phyloP scores from a whole-genome alignment of 2,113 vertebrate genomes.

The Aspidoscelis tigris region DNA sequence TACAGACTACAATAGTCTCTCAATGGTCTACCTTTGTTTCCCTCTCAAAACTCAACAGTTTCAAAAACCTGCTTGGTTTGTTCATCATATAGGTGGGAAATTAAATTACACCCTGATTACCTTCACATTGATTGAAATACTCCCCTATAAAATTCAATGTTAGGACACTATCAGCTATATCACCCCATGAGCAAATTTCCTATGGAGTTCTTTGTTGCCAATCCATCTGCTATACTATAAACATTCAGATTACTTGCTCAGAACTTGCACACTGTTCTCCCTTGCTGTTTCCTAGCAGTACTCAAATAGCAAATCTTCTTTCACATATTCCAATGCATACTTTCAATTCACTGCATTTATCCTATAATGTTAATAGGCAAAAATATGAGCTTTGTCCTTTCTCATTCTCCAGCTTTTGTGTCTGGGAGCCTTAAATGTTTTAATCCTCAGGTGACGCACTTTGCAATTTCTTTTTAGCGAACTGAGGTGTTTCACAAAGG shows the following conservation, averaged over 20 bases:
- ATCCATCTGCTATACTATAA: slow-evolving; percentile 28
- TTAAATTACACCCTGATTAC: slow-evolving; percentile 44
- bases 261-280: not conserved
- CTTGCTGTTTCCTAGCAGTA: not conserved
- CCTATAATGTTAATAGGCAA: not conserved
- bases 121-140: slow-evolving; percentile 39
- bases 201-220: slow-evolving; percentile 14
- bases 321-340: not conserved
- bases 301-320: not conserved
- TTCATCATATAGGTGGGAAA: slow-evolving; percentile 22
- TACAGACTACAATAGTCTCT: slow-evolving; percentile 20
- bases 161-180: slow-evolving; percentile 12
- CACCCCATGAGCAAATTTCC: slow-evolving; percentile 7
- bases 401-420: not conserved
- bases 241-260: slow-evolving; percentile 20
- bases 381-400: not conserved
- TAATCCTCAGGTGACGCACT: not conserved
- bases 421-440: not conserved
- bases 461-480: not conserved
- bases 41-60: slow-evolving; percentile 14
- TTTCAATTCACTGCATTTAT: slow-evolving; percentile 3
- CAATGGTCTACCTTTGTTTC: slow-evolving; percentile 34
- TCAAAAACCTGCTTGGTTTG: slow-evolving; percentile 30
- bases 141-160: slow-evolving; percentile 22
- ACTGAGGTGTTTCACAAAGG: not conserved